Conservation (phyloP, 2,797 vertebrate species). For the Myioborus miniatus region DNA sequence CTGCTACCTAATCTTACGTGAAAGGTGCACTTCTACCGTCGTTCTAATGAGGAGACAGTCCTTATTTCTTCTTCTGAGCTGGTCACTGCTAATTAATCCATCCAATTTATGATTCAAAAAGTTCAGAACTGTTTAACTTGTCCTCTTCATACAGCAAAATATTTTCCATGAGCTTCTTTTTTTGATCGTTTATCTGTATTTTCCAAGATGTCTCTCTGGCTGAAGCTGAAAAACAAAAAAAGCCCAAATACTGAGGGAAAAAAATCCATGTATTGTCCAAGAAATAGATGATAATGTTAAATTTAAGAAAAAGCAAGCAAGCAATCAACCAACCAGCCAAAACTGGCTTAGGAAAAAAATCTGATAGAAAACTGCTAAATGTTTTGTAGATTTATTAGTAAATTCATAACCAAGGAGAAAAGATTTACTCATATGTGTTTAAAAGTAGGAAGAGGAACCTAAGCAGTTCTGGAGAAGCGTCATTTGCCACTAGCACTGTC, state of each 20-base stretch:
- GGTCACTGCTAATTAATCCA: neutral
- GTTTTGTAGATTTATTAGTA: neutral
- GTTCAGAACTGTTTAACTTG: slow-evolving; percentile 76
- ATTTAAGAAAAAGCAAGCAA: neutral
- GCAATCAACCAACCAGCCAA: accelerated
- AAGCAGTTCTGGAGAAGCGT: neutral
- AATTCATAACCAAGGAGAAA: neutral
- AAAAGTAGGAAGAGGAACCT: neutral
- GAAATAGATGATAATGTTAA: neutral
- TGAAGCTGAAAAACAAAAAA: slow-evolving; percentile 47
- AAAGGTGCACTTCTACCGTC: neutral
- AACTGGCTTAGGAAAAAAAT: neutral
- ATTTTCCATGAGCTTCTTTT: slow-evolving; percentile 80
- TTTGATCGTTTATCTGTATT: slow-evolving; percentile 79
- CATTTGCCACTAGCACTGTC: neutral
- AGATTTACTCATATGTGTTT: neutral
- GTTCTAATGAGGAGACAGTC: neutral
- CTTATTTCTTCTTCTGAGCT: neutral
- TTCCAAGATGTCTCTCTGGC: slow-evolving; percentile 71
- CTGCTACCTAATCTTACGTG: neutral
- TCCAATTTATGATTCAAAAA: slow-evolving; percentile 71
- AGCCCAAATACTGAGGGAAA: neutral
- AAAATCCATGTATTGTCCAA: neutral
- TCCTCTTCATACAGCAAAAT: slow-evolving; percentile 78
- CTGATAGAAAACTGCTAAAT: neutral